Base-by-base conservation (phyloP, 2,888 invertebrate genomes). In the Agapetus fuscipes region DNA sequence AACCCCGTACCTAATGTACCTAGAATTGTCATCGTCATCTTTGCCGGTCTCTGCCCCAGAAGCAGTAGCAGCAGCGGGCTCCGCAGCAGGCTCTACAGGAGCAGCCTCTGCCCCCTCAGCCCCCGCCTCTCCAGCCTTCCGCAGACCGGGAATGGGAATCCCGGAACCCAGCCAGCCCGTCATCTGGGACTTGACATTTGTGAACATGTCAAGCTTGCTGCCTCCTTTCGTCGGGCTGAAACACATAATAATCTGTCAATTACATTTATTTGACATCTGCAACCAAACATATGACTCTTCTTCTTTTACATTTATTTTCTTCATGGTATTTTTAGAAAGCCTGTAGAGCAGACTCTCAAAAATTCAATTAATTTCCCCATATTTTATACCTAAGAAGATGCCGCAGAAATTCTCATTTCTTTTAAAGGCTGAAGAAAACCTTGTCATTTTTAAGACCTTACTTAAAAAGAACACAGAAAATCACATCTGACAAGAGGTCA, bases 1-100 rank as follows among this genome's bases (percentile, higher is more conserved):
- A 58, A 70, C 73, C 76, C 77, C 76, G 71, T 77, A 77, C 76
- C 76, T 77, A 76, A 69, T 76, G 69, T 78, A 84, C 84, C 84
- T 84, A 66, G 84, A 84, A 71, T 86, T 85, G 70, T 87, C 87
- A 62, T 89, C 88, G 64, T 89, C 87, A 55, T 88, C 87, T 61
- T 77, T 77, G 46, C 56, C 60, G 54, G 46, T 49, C 40, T 17
- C 60, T 27, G 59, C 53, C 34, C 65, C 63, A 0, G 59, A 58
- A 6, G 60, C 57, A 50, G 71, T 72, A 39, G 66, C 51, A 40
- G 65, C 51, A 11, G 60, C 62, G 2, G 65, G 61, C 43, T 68
- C 64, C 3, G 64, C 54, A 5, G 63, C 58, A 45, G 74, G 69
- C 39, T 48, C 67, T 38, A 61, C 63, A 39, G 72, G 69, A 11